Evolutionary conservation across 2,113 vertebrate species (phyloP).

Genomic region (Brienomyrus brachyistius): DNA sequence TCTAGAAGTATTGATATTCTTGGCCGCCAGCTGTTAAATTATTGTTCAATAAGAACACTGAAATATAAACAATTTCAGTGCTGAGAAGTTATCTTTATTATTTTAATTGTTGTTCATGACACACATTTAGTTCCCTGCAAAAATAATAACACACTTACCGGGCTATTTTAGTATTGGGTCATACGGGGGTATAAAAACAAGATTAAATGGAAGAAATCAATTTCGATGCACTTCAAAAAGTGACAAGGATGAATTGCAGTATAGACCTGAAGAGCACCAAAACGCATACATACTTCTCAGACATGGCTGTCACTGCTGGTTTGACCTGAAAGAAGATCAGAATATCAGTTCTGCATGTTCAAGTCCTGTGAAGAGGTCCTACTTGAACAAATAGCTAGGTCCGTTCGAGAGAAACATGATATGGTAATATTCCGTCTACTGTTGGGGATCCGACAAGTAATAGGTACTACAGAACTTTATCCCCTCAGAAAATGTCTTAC

Average conservation of each 20-base stretch:
- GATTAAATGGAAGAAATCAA: conserved; percentile 17
- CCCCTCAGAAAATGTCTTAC: not conserved
- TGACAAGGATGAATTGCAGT: not conserved
- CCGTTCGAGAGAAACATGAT: not conserved
- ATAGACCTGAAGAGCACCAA: not conserved
- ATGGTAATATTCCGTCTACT: not conserved
- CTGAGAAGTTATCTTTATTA: not conserved
- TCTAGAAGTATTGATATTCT: not conserved
- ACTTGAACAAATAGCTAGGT: not conserved
- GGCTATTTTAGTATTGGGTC: conserved; percentile 22
- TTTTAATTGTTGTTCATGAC: not conserved
- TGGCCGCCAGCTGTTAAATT: not conserved
- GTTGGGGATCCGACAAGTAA: not conserved
- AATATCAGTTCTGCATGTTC: not conserved
- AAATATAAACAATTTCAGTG: not conserved
- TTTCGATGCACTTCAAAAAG: not conserved
- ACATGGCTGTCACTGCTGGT: conserved; percentile 46
- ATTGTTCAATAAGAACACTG: not conserved
- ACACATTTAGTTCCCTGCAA: not conserved
- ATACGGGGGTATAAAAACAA: not conserved
- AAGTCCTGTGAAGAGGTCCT: not conserved
- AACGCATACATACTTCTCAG: conserved; percentile 57
- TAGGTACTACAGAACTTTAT: not conserved
- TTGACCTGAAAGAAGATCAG: conserved; percentile 26
- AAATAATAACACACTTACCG: conserved; percentile 37